Base-by-base conservation (phyloP, 2,113 vertebrate genomes). In the Cyprinus carpio region DNA sequence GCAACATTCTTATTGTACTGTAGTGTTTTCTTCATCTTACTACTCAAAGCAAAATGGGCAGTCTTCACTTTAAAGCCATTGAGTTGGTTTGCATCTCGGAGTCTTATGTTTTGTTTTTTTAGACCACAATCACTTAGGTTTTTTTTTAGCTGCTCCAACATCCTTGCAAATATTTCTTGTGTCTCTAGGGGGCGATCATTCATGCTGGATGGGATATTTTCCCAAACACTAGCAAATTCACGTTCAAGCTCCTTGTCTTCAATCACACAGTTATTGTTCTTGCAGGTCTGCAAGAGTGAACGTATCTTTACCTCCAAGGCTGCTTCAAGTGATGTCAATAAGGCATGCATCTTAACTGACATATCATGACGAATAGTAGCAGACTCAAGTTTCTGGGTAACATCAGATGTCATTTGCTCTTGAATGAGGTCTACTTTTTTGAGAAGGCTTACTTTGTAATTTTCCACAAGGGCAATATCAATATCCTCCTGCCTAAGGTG, bases 191-290 rank as follows among this genome's bases (percentile, higher is more conserved):
- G 81, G 18, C 85, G 87, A 56, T 91, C 88, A 13, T 91, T 88
- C 87, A 93, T 86, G 79, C 86, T 90, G 11, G 91, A 93, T 18
- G 94, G 78, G 0, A 85, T 88, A 40, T 90, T 87, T 31, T 67
- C 88, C 95, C 95, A 96, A 76, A 92, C 40, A 49, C 15, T 65
- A 31, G 91, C 93, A 93, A 95, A 95, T 84, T 94, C 92, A 5
- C 88, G 69, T 72, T 93, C 85, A 12, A 95, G 87, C n/a, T 92
- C 86, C 56, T 60, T 11, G 75, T 91, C 90, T 69, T 90, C 58
- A 25, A 92, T 60, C 6, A 91, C 76, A 54, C 27, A 25, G 13
- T 93, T 87, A 1, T 62, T 89, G 40, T 85, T 85, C 74, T 87
- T 93, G 83, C 90, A 90, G 13, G 80, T 88, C 67, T 92, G 85